These are phyloP conservation scores for Drepana arcuata DNA, from an alignment of 1,140 invertebrate genomes.

Conservation along the genomic window DNA sequence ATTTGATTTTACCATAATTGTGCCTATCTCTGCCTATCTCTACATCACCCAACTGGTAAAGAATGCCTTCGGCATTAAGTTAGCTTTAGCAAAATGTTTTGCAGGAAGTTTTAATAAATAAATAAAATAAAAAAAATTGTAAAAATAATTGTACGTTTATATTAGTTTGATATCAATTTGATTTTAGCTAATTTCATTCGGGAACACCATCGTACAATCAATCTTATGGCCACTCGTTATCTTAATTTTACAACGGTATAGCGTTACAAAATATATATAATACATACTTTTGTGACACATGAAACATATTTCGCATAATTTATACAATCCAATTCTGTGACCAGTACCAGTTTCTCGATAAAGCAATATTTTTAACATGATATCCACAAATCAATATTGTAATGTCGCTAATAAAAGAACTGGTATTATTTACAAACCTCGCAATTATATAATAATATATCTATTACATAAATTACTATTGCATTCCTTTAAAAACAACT, in stretches of 20 bases:
- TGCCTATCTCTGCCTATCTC: too few relatives aligned
- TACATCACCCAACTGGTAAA: too few relatives aligned
- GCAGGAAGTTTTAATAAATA: too few relatives aligned
- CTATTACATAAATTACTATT: slow-evolving; percentile 71
- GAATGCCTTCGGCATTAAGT: too few relatives aligned
- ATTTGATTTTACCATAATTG: too few relatives aligned
- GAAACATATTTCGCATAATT: slow-evolving; percentile 21
- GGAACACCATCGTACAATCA: slow-evolving; percentile 28
- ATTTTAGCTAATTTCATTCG: too few relatives aligned
- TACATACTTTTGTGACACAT: slow-evolving; percentile 33
- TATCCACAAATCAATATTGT: slow-evolving; percentile 41
- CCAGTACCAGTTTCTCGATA: slow-evolving; percentile 16
- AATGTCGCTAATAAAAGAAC: slow-evolving; percentile 38
- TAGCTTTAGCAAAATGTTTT: too few relatives aligned
- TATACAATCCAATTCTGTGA: slow-evolving; percentile 34
- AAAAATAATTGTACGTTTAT: slow-evolving; percentile 5
- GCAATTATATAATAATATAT: slow-evolving; percentile 31
- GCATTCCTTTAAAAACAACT: slow-evolving; percentile 59
- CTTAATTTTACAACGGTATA: slow-evolving; percentile 58
- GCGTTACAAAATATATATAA: slow-evolving; percentile 42
- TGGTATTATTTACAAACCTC: slow-evolving; percentile 55
- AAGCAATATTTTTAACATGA: slow-evolving; percentile 22
- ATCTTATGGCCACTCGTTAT: slow-evolving; percentile 64
- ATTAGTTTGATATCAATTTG: too few relatives aligned
- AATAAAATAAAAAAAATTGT: too few relatives aligned